These are phyloP conservation scores for Mythimna impura DNA, from an alignment of 2,888 invertebrate genomes.

Conservation along the genomic window DNA sequence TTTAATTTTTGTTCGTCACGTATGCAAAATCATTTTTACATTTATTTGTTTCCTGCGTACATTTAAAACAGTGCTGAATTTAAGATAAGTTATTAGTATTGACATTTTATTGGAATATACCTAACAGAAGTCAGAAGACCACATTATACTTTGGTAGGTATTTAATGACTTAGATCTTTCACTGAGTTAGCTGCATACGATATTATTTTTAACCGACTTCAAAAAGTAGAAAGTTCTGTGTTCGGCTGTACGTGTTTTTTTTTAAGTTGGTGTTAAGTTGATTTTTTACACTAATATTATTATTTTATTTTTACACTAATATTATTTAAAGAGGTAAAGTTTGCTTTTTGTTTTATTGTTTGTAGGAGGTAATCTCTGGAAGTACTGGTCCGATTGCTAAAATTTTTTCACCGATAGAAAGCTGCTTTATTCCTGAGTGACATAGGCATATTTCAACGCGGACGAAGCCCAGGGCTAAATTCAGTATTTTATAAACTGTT, in stretches of 20 bases:
- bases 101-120: constrained; percentile 17
- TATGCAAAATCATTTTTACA: constrained; percentile 55
- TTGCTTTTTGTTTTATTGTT: too few species aligned
- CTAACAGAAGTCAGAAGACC: constrained; percentile 13
- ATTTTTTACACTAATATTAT: neutral
- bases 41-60: constrained; percentile 38
- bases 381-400: too few species aligned
- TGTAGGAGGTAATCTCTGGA: too few species aligned
- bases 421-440: too few species aligned
- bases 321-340: too few species aligned
- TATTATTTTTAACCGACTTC: constrained; percentile 1
- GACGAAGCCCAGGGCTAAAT: too few species aligned
- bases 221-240: too few species aligned
- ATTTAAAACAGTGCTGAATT: constrained; percentile 32
- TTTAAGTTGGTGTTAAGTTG: neutral
- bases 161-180: constrained; percentile 11
- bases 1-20: constrained; percentile 64
- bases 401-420: too few species aligned
- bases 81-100: constrained; percentile 12
- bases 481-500: neutral
- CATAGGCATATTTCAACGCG: too few species aligned
- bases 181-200: neutral
- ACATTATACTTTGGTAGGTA: neutral
- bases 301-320: too few species aligned
- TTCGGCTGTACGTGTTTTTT: too few species aligned